A percentile compares a stretch with the other conserved stretches of the same genome.
Evolutionary conservation across 1,140 invertebrate genomes (phyloP).

Genomic region (Brevipalpus yothersi): DNA sequence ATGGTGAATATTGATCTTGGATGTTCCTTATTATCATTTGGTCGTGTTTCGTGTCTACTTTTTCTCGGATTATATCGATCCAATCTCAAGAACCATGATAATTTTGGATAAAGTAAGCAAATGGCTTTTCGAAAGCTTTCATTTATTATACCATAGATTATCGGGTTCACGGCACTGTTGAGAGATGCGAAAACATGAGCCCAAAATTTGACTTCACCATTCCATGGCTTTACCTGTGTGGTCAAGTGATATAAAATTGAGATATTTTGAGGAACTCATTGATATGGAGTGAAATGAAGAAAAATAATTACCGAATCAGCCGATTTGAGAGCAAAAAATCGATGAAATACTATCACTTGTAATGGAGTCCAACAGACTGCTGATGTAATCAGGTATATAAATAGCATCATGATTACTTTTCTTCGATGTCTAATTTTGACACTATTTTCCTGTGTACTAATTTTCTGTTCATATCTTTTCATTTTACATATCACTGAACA

Average conservation of each 20-base stretch:
- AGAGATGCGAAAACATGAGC: not conserved
- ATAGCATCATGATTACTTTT: slow-evolving; percentile 38
- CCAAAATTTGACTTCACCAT: not conserved
- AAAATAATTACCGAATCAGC: not conserved
- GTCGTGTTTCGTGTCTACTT: no score
- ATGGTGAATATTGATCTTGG: no score
- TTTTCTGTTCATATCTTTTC: slow-evolving; percentile 28
- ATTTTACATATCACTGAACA: slow-evolving; percentile 33
- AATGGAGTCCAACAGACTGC: slow-evolving; percentile 39
- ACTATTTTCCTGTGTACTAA: slow-evolving; percentile 25
- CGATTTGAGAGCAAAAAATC: not conserved
- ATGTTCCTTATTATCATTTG: no score
- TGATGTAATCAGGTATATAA: slow-evolving; percentile 37
- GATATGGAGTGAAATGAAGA: not conserved
- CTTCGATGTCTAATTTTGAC: slow-evolving; percentile 30
- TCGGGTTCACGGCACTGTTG: not conserved
- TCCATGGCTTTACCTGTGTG: not conserved
- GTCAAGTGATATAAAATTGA: not conserved
- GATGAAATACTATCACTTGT: slow-evolving; percentile 7
- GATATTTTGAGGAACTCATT: not conserved
- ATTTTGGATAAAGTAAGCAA: not conserved
- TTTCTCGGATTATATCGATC: not conserved
- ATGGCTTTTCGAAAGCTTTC: slow-evolving; percentile 28
- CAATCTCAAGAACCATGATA: not conserved
- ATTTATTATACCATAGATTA: slow-evolving; percentile 36